Evolutionary conservation across 2,797 vertebrate species (phyloP), one percentile per base, ranked within the genome.

Genomic region (Malurus splendens): DNA sequence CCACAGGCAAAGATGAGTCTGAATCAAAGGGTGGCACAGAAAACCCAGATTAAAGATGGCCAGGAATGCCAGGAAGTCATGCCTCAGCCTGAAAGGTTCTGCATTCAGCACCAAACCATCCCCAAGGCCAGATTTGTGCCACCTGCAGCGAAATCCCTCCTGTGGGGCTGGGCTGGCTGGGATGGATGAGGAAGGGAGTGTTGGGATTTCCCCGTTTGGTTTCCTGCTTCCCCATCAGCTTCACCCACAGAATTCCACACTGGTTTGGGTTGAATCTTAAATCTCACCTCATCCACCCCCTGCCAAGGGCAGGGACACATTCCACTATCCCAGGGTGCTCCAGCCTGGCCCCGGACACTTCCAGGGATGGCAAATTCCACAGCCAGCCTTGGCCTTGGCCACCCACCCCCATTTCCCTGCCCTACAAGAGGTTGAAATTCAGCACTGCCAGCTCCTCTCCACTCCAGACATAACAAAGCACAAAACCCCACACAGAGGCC

Each of bases 121-220:
- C 4, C 17, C 47, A 14, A 39, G 33, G 5, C 2, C 12, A 27
- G 56, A 33, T 18, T 47, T 8, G 39, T 42, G 60, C 9, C 8
- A 23, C 48, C 79, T 74, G 65, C 78, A 86, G 78, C 60, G 27
- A 61, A 70, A 64, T 2, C 12, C 24, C 32, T 65, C 28, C 81
- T 3, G 28, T 2, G 20, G 44, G 20, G 66, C 5, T 0, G 8
- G 57, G 9, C 0, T 0, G 25, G 0, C 0, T 2, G 1, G 4
- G 39, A 14, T 9, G 62, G 42, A 10, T 9, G 1, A 19, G 60
- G 77, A 32, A 36, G 52, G 51, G 47, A 51, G 5, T 0, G 7
- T 0, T 42, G 84, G 82, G 68, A 52, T 65, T 56, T 81, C 50
- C 66, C 65, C 50, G 0, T 3, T 28, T 3, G 6, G 22, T 60